These are phyloP conservation scores for Girardinichthys multiradiatus DNA, from an alignment of 2,113 vertebrate genomes.

Conservation along the genomic window DNA sequence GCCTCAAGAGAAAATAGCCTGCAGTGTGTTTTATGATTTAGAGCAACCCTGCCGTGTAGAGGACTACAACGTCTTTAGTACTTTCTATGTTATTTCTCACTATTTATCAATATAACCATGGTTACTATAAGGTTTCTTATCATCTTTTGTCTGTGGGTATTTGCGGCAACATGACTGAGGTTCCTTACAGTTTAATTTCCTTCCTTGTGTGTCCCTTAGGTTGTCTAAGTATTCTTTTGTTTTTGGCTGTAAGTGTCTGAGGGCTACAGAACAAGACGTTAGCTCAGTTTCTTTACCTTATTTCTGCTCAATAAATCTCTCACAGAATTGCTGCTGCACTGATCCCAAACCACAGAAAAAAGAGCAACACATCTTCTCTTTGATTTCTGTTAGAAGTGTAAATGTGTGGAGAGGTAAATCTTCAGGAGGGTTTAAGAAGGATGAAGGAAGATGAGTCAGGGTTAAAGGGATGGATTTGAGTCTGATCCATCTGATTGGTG, in stretches of 20 bases:
- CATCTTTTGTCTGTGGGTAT: background rate
- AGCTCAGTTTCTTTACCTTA: background rate
- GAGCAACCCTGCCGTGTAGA: background rate
- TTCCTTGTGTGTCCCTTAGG: background rate
- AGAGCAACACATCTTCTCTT: background rate
- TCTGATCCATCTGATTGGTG: constrained; percentile 4
- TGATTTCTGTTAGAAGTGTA: constrained; percentile 5
- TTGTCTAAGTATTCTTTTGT: background rate
- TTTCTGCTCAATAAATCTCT: background rate
- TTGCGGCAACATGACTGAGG: background rate
- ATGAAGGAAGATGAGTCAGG: constrained; percentile 4
- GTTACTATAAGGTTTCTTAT: background rate
- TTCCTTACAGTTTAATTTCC: background rate
- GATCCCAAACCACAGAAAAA: constrained; percentile 2
- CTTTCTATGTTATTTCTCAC: background rate
- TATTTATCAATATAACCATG: background rate
- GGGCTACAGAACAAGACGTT: background rate
- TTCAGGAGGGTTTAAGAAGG: constrained; percentile 3
- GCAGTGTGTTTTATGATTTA: constrained; percentile 7
- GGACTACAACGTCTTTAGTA: background rate
- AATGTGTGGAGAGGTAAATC: constrained; percentile 20
- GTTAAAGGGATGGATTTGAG: constrained; percentile 22
- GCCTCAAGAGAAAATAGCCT: background rate
- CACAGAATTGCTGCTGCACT: background rate
- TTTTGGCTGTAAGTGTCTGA: background rate